These are phyloP conservation scores for Trogon melanurus DNA, from an alignment of 2,113 vertebrate species.

Conservation along the genomic window DNA sequence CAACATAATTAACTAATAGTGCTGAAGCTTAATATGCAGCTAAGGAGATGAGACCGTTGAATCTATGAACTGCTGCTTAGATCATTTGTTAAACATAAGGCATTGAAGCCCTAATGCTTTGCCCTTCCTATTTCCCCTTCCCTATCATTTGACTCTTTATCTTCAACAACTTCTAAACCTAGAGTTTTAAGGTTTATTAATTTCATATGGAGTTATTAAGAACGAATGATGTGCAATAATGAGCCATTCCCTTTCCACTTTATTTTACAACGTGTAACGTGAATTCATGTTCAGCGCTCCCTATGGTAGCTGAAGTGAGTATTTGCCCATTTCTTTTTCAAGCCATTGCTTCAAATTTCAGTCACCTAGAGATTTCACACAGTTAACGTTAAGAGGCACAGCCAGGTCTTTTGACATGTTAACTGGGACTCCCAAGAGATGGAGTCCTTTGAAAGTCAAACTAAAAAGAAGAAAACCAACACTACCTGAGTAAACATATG, in stretches of 20 bases:
- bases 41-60: background rate
- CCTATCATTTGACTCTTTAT: conserved; percentile 4
- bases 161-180: conserved; percentile 27
- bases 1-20: background rate
- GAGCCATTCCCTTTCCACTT: conserved; percentile 55
- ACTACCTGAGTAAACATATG: background rate
- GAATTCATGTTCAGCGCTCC: conserved; percentile 50
- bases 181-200: conserved; percentile 58
- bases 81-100: background rate
- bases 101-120: background rate
- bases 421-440: background rate
- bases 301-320: background rate
- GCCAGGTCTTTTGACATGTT: background rate
- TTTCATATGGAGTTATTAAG: conserved; percentile 60
- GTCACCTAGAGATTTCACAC: background rate
- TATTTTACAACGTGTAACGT: conserved; percentile 53
- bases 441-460: background rate
- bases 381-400: conserved; percentile 15
- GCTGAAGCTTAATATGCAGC: background rate
- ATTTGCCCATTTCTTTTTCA: conserved; percentile 50
- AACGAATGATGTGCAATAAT: conserved; percentile 52
- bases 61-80: background rate
- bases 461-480: background rate
- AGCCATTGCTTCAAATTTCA: conserved; percentile 43
- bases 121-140: conserved; percentile 13